phyloP scores from a whole-genome alignment of 2,888 invertebrate genomes.

The Drosophila atripex region DNA sequence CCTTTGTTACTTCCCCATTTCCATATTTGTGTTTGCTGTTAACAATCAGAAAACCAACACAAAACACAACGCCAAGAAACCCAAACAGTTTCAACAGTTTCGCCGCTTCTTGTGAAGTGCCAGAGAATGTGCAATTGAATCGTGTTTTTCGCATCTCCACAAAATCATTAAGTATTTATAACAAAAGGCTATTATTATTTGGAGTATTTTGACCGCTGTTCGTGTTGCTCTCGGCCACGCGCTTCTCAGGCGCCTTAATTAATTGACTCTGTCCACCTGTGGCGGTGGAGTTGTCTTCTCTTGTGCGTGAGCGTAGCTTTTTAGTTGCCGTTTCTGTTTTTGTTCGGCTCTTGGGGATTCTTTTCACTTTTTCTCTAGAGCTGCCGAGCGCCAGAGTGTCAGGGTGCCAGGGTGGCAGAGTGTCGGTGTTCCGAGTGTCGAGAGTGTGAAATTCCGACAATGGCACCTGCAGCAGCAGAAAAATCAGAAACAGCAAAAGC shows the following conservation, averaged over 20 bases:
- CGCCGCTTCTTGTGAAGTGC: neutral
- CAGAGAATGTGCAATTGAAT: neutral
- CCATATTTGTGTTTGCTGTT: neutral
- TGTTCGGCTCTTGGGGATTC: conserved; percentile 45
- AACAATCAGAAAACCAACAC: neutral
- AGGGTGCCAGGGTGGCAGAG: neutral
- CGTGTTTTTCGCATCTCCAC: neutral
- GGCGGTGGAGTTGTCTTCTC: neutral
- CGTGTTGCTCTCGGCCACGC: conserved; percentile 1
- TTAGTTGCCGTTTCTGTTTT: conserved; percentile 6
- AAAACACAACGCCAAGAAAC: neutral
- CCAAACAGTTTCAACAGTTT: neutral
- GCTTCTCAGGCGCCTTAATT: conserved; percentile 66
- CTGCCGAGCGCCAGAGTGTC: conserved; percentile 2
- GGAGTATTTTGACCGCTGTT: neutral
- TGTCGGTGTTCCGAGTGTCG: conserved; percentile 4
- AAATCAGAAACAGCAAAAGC: conserved; percentile 7
- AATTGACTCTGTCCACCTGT: conserved; percentile 33
- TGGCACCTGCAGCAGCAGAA: conserved; percentile 62
- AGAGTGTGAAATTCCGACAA: conserved; percentile 71
- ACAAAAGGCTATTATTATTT: neutral
- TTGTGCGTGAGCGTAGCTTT: conserved; percentile 61
- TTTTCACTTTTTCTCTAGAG: conserved; percentile 61
- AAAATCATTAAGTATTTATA: neutral
- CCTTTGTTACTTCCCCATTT: neutral